Base-by-base conservation (phyloP, 2,797 vertebrate genomes). In the Liparis tanakae region DNA sequence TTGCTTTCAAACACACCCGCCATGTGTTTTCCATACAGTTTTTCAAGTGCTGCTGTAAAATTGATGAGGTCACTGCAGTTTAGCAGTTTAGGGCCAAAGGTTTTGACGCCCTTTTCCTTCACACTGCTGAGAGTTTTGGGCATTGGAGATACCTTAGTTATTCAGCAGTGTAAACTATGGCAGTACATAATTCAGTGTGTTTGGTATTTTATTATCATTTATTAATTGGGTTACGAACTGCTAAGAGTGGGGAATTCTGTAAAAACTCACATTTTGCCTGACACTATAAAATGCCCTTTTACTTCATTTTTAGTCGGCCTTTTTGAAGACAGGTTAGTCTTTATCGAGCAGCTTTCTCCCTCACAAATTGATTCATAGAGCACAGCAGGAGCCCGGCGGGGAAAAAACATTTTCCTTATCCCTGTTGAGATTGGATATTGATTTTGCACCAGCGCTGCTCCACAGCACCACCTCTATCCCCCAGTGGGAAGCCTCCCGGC, bases 361-460 rank as follows among this genome's bases (percentile, higher is more conserved):
- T 4, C 30, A 61, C 79, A 85, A 86, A 90, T 84, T 88, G 86
- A 90, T 91, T 90, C 78, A 89, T 82, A 78, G 80, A 84, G 72
- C 79, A 82, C 84, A 77, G 82, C 70, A 69, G 84, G 78, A 73
- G 86, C 76, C 82, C 17, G 43, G 54, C 72, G 78, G 79, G 75
- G 18, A 68, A 84, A 88, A 73, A 75, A 72, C 55, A 80, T 87
- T 89, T 87, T 90, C 86, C 87, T 85, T 89, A 87, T 89, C 90
- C 83, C 83, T 76, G 80, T 76, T 88, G 90, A 91, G 91, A 94
- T 91, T 93, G 85, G 82, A 88, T 92, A 93, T 94, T 63, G 91
- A 94, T 94, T 93, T 91, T 9, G 39, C 75, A 83, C 82, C 85
- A 85, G 80, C 77, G 77, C 73, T 59, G 67, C 79, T 79, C 76